These are phyloP conservation scores for Limnephilus auricula DNA, from an alignment of 2,888 invertebrate species.

Conservation along the genomic window DNA sequence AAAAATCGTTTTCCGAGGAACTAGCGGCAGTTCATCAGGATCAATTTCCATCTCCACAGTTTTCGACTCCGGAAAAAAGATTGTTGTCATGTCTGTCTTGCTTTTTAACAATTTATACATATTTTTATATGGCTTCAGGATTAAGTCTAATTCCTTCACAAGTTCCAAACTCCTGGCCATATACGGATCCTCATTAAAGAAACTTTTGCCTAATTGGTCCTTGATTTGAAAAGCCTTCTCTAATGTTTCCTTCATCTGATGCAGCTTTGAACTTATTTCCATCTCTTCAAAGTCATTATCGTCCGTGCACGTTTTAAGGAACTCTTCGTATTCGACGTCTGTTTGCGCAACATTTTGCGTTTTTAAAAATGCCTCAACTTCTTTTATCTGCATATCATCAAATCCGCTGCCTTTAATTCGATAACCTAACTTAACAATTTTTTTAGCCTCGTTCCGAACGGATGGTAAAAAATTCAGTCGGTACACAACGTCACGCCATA, in stretches of 20 bases:
- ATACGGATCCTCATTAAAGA: slow-evolving; percentile 49
- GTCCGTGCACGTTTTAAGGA: not conserved
- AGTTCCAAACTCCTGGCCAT: slow-evolving; percentile 48
- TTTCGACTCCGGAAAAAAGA: slow-evolving; percentile 48
- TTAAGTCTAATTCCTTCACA: slow-evolving; percentile 23
- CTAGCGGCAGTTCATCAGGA: slow-evolving; percentile 14
- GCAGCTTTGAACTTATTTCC: slow-evolving; percentile 40
- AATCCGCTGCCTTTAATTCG: slow-evolving; percentile 46
- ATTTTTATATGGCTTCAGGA: slow-evolving; percentile 34
- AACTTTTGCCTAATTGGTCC: slow-evolving; percentile 20
- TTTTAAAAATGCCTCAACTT: slow-evolving; percentile 48
- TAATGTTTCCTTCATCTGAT: slow-evolving; percentile 50
- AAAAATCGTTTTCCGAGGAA: not conserved
- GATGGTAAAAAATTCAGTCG: slow-evolving; percentile 30
- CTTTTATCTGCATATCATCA: slow-evolving; percentile 38
- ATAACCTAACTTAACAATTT: slow-evolving; percentile 41
- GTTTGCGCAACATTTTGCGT: slow-evolving; percentile 44
- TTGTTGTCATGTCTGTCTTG: slow-evolving; percentile 47
- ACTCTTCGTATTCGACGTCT: slow-evolving; percentile 29
- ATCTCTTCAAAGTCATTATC: slow-evolving; percentile 35
- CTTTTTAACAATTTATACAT: slow-evolving; percentile 43
- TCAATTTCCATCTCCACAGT: not conserved
- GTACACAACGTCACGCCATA: slow-evolving; percentile 40
- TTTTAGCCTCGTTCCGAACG: slow-evolving; percentile 48
- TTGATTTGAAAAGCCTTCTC: slow-evolving; percentile 42